Evolutionary conservation across 2,888 invertebrate species (phyloP).

Genomic region (Dasypogon diadema): DNA sequence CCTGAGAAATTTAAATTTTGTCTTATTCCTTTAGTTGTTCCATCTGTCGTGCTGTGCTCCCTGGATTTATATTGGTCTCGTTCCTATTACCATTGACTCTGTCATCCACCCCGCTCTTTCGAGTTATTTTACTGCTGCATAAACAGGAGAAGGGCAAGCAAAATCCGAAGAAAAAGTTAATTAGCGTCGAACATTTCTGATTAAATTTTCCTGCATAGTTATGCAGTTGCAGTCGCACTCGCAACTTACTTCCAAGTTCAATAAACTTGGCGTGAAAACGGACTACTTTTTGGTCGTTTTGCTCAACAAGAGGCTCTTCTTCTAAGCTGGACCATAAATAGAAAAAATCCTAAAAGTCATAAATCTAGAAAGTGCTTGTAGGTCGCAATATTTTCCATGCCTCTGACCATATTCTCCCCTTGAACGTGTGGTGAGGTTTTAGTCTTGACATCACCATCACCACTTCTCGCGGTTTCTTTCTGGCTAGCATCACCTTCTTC

Average conservation of each 20-base stretch:
- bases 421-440: not conserved
- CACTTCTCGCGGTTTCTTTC: conserved; percentile 34
- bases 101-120: not conserved
- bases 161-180: conserved; percentile 37
- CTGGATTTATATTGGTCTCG: not conserved
- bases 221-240: conserved; percentile 30
- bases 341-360: conserved; percentile 21
- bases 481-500: not conserved
- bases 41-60: not conserved
- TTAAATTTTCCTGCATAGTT: conserved; percentile 41
- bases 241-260: conserved; percentile 31
- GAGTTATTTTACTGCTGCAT: not conserved
- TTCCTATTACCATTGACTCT: not conserved
- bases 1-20: not conserved
- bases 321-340: not conserved
- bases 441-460: not conserved
- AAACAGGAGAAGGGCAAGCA: conserved; percentile 14
- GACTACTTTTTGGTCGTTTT: not conserved
- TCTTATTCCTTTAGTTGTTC: not conserved
- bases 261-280: conserved; percentile 40
- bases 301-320: conserved; percentile 2
- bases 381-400: conserved; percentile 38
- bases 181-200: conserved; percentile 44
- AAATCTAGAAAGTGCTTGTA: conserved; percentile 40
- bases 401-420: conserved; percentile 25